Conservation (phyloP, 2,113 vertebrate genomes). For the Hucho hucho region DNA sequence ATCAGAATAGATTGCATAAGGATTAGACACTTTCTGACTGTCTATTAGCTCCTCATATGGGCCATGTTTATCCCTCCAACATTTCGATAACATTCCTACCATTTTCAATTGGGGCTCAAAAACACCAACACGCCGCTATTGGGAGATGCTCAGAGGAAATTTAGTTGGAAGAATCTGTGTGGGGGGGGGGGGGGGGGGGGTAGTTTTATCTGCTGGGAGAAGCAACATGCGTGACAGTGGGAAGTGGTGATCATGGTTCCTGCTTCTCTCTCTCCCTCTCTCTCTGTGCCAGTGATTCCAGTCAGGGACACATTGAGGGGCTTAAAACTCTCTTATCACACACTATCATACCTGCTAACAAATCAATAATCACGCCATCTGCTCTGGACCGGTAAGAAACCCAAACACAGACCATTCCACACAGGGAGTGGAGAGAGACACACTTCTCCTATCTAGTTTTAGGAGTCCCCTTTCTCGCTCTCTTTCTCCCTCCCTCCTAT, state of each 20-base stretch:
- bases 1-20: neutral
- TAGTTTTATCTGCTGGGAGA: neutral
- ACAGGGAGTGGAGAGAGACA: slow-evolving; percentile 36
- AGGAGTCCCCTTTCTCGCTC: slow-evolving; percentile 10
- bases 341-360: slow-evolving; percentile 56
- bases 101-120: slow-evolving; percentile 15
- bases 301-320: slow-evolving; percentile 45
- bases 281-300: slow-evolving; percentile 39
- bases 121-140: slow-evolving; percentile 10
- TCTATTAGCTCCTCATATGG: neutral
- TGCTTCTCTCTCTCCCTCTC: slow-evolving; percentile 21
- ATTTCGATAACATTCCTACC: neutral
- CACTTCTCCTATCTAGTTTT: slow-evolving; percentile 8
- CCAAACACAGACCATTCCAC: slow-evolving; percentile 44
- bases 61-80: neutral
- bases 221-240: slow-evolving; percentile 52
- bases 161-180: slow-evolving; percentile 26
- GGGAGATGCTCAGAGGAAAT: slow-evolving; percentile 27
- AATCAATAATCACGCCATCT: slow-evolving; percentile 57
- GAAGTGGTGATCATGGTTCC: slow-evolving; percentile 47
- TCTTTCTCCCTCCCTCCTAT: neutral
- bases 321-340: slow-evolving; percentile 58
- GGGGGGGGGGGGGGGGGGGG: too few relatives aligned
- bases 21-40: slow-evolving; percentile 22
- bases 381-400: slow-evolving; percentile 58